Base-by-base conservation (phyloP, 2,113 vertebrate genomes). In the Cyrtonyx montezumae region DNA sequence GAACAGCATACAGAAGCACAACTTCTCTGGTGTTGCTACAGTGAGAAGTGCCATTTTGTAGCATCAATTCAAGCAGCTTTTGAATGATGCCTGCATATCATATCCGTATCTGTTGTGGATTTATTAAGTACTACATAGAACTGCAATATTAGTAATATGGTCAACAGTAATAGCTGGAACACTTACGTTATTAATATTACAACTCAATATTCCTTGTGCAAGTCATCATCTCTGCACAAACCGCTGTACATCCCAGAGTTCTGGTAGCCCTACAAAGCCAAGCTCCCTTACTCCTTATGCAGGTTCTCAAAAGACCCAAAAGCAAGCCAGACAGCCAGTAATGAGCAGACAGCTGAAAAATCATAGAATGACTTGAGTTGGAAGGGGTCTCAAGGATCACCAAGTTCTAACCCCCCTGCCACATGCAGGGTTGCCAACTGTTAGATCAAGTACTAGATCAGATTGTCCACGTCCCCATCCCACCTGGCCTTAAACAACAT, bases 271-370 rank as follows among this genome's bases (percentile, higher is more conserved):
- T 79, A 53, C 32, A 74, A 75, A 94, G 78, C 23, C 16, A 80
- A 87, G 34, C 42, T 76, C 55, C 36, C 34, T 70, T 83, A 66
- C 16, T 79, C 36, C 42, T 86, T 59, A 78, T 34, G 32, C 25
- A 8, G 2, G 48, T 68, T 51, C 65, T 53, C 53, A 53, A 53
- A 32, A 79, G n/a, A 69, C 16, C 0, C 23, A 89, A 71, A 62
- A 94, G 40, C 36, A 46, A 88, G 80, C 61, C 53, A 79, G 53
- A 3, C 16, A 42, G 80, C 56, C 62, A 75, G 53, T 3, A 15
- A 36, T 66, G 43, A 88, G 77, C 61, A 71, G 79, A 95, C 91
- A 94, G 84, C 43, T 82, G 48, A 92, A 91, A 87, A 79, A 89
- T 73, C 51, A 53, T 9, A 53, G 30, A 56, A 56, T 32, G 17